These are phyloP conservation scores for Chitala chitala DNA, from an alignment of 2,113 vertebrate species.

Conservation along the genomic window DNA sequence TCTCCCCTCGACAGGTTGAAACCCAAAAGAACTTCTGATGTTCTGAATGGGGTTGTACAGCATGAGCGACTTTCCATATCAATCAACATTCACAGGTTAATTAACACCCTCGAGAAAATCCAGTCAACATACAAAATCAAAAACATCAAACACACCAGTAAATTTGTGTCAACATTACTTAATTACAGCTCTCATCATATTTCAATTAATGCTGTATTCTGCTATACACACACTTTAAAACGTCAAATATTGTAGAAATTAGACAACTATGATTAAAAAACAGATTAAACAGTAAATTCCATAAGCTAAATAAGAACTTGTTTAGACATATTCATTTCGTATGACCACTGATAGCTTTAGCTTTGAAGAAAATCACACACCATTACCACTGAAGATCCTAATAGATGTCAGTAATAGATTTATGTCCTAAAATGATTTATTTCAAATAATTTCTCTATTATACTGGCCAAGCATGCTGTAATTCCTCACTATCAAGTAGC, in stretches of 20 bases:
- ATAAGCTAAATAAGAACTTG: neutral
- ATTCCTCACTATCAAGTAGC: neutral
- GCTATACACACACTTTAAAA: neutral
- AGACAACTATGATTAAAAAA: too few relatives aligned
- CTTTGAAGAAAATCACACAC: neutral
- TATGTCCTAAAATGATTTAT: too few relatives aligned
- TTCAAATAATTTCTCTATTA: neutral
- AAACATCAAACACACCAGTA: neutral
- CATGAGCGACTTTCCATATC: neutral
- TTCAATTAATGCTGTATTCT: neutral
- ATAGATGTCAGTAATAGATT: too few relatives aligned
- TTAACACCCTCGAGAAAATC: neutral
- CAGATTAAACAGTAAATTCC: too few relatives aligned
- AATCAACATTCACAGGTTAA: slow-evolving; percentile 7
- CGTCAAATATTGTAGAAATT: too few relatives aligned
- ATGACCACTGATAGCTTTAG: neutral
- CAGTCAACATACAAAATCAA: neutral
- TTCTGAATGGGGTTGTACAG: neutral
- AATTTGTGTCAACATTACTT: neutral
- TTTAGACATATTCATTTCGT: neutral
- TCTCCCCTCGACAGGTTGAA: neutral
- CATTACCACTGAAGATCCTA: too few relatives aligned
- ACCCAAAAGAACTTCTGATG: neutral
- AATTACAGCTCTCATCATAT: too few relatives aligned
- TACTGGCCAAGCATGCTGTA: neutral